Base-by-base conservation (phyloP, 2,888 invertebrate genomes). In the Drosophila prolongata region DNA sequence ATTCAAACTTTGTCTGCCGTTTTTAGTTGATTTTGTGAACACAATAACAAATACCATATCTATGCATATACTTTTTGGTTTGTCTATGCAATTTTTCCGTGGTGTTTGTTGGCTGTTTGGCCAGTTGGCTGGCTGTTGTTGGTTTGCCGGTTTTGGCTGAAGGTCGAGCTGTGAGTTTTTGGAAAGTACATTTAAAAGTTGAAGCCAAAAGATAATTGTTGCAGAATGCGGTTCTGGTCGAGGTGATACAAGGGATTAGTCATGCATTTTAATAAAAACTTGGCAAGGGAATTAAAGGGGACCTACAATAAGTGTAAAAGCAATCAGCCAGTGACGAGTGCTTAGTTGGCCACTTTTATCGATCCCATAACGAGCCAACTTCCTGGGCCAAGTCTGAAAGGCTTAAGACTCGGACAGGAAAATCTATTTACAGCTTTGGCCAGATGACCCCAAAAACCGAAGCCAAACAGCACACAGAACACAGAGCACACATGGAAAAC, bases 121-220 rank as follows among this genome's bases (percentile, higher is more conserved):
- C 61, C 60, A 53, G 77, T 80, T 81, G 58, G 53, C 76, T 61
- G 71, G 76, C 69, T 73, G 76, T 72, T 53, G 49, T 69, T 46
- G 44, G 46, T 43, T 34, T 56, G 56, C 53, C 57, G 56, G 52
- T 75, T 64, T 65, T 42, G 46, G 71, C 57, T 77, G 86, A 83
- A 86, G 84, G 86, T 85, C 86, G 83, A 42, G 43, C 54, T 72
- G 42, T 54, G 65, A 68, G 73, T 83, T 83, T 85, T 86, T 79
- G 81, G 81, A 84, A 84, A 84, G 84, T 86, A 76, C 73, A 81
- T 83, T 84, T 78, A 80, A 78, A 72, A 85, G 82, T 83, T 83
- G 79, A 58, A 60, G 69, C 56, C 67, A 64, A 62, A 73, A 71
- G 69, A 81, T 84, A 85, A 82, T 83, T 85, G 83, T 75, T 82